Evolutionary conservation across 2,888 invertebrate species (phyloP).

Genomic region (Conops quadrifasciatus): DNA sequence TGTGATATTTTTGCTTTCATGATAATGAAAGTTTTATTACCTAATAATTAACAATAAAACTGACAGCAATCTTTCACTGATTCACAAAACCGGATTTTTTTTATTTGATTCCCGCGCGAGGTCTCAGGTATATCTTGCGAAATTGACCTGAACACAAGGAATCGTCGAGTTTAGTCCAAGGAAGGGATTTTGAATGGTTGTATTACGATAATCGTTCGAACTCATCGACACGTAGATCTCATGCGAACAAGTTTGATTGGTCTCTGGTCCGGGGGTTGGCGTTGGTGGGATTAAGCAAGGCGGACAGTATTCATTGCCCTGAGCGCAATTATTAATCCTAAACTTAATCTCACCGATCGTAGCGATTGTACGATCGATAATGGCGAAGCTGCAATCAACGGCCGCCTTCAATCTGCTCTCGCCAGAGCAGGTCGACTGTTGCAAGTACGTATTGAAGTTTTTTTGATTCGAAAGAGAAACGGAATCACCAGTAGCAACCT

Average conservation of each 20-base stretch:
- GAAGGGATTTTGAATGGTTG: slow-evolving; percentile 39
- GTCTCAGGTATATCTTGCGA: neutral
- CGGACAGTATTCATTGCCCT: slow-evolving; percentile 12
- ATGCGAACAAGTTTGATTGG: slow-evolving; percentile 21
- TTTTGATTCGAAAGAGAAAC: slow-evolving; percentile 29
- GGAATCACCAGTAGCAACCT: slow-evolving; percentile 30
- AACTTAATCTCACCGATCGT: slow-evolving; percentile 19
- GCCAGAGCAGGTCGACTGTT: neutral
- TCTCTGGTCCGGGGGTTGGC: neutral
- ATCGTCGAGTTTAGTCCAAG: neutral
- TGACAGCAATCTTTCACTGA: no score
- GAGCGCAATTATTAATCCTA: slow-evolving; percentile 30
- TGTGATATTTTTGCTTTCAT: no score
- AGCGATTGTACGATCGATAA: slow-evolving; percentile 15
- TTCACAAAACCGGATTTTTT: no score
- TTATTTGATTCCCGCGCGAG: no score
- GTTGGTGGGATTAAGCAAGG: neutral
- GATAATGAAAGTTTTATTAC: neutral
- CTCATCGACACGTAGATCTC: slow-evolving; percentile 7
- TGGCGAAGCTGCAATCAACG: slow-evolving; percentile 35
- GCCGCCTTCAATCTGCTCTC: slow-evolving; percentile 26
- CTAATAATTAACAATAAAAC: no score
- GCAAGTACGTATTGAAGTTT: slow-evolving; percentile 31
- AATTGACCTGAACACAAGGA: slow-evolving; percentile 9
- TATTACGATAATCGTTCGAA: slow-evolving; percentile 2